Conservation (phyloP, 2,797 vertebrate species). For the Ctenosaura bakeri region DNA sequence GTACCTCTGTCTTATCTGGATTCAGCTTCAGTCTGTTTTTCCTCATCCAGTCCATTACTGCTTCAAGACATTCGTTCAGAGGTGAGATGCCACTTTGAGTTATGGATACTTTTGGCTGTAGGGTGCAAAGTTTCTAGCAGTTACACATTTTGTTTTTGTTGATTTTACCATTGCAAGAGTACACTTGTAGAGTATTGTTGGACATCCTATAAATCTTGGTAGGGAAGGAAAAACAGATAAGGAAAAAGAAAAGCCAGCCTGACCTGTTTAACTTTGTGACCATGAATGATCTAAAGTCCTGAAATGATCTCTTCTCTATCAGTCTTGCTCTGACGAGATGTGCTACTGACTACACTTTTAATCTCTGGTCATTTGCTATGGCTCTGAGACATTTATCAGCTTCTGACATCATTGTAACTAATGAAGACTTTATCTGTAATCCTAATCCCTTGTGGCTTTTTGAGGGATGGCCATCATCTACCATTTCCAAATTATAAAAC, state of each 20-base stretch:
- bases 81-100: too few relatives aligned
- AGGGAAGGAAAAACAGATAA: neutral
- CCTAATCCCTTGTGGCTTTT: conserved; percentile 47
- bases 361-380: conserved; percentile 52
- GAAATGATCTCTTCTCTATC: conserved; percentile 61
- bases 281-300: conserved; percentile 32
- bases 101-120: neutral
- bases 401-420: conserved; percentile 61
- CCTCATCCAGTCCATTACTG: too few relatives aligned
- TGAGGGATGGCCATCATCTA: conserved; percentile 53
- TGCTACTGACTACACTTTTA: conserved; percentile 47
- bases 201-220: neutral
- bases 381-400: conserved; percentile 65
- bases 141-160: neutral
- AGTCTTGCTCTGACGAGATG: conserved; percentile 32
- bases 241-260: neutral
- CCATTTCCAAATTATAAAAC: conserved; percentile 52
- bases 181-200: neutral
- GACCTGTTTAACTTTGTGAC: neutral
- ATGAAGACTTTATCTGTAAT: conserved; percentile 64
- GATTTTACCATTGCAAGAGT: neutral
- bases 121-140: neutral
- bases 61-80: too few relatives aligned
- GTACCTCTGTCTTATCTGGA: too few relatives aligned
- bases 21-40: too few relatives aligned